A percentile compares a stretch with the other conserved stretches of the same genome.
phyloP scores from a whole-genome alignment of 2,113 vertebrate genomes.

The Ranitomeya variabilis region DNA sequence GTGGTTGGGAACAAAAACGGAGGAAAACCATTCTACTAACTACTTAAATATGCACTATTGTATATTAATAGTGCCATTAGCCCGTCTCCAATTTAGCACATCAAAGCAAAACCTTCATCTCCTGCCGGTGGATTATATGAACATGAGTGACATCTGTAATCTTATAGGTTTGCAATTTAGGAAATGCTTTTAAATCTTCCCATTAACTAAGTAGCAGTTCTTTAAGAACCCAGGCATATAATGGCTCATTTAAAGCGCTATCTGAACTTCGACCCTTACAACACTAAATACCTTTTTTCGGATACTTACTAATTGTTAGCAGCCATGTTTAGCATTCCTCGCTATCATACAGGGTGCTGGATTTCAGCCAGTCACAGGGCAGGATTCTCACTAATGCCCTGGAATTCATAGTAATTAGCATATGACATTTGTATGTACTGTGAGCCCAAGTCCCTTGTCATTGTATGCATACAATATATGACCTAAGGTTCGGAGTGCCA shows the following conservation, averaged over 20 bases:
- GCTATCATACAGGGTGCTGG: slow-evolving; percentile 26
- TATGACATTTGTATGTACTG: slow-evolving; percentile 12
- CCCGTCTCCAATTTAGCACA: slow-evolving; percentile 85
- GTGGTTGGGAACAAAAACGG: slow-evolving; percentile 71
- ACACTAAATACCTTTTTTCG: slow-evolving; percentile 71
- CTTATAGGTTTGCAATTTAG: slow-evolving; percentile 84
- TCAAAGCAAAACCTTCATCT: slow-evolving; percentile 85
- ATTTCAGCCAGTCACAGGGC: slow-evolving; percentile 32
- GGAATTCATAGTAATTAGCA: slow-evolving; percentile 29
- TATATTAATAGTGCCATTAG: slow-evolving; percentile 92
- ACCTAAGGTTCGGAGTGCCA: not conserved
- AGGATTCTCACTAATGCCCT: slow-evolving; percentile 28
- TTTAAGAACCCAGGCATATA: slow-evolving; percentile 73
- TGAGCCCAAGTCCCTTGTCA: not conserved
- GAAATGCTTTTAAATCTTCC: slow-evolving; percentile 81
- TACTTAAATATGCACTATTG: slow-evolving; percentile 89
- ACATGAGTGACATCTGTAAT: slow-evolving; percentile 88
- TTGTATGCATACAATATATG: not conserved
- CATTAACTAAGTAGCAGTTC: slow-evolving; percentile 77
- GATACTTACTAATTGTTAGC: slow-evolving; percentile 76
- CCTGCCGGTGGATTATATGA: slow-evolving; percentile 87
- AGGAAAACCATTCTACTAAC: slow-evolving; percentile 74
- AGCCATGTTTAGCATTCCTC: slow-evolving; percentile 62
- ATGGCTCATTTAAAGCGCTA: slow-evolving; percentile 82
- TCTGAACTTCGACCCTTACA: slow-evolving; percentile 75